phyloP scores from a whole-genome alignment of 2,888 invertebrate genomes.

The Gryllus longicercus region DNA sequence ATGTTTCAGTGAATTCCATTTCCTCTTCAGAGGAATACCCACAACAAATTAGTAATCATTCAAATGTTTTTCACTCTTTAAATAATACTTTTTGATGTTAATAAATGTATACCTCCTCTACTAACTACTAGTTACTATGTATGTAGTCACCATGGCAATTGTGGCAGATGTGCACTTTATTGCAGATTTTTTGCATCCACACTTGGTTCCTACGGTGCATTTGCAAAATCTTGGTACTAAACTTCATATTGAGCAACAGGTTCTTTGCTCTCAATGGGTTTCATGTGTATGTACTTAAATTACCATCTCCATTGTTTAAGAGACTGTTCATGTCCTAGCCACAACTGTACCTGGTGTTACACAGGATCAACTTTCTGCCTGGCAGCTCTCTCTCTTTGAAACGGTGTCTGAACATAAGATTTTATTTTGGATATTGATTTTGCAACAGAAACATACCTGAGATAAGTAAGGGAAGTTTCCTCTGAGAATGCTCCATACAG shows the following conservation, averaged over 20 bases:
- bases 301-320: not conserved
- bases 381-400: too few species aligned
- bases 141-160: not conserved
- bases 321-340: too few species aligned
- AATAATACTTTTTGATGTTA: too few species aligned
- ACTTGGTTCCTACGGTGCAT: not conserved
- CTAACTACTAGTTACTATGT: not conserved
- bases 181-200: slow-evolving; percentile 11
- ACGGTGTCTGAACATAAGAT: too few species aligned
- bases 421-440: too few species aligned
- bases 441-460: slow-evolving; percentile 3
- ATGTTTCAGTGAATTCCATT: too few species aligned
- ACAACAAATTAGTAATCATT: too few species aligned
- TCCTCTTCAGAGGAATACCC: too few species aligned
- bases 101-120: too few species aligned
- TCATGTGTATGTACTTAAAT: not conserved
- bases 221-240: not conserved
- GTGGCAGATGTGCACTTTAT: not conserved
- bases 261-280: slow-evolving; percentile 18
- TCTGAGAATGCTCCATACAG: not conserved
- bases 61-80: too few species aligned
- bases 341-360: too few species aligned
- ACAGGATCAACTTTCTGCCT: too few species aligned
- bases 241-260: not conserved
- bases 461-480: not conserved